phyloP scores from a whole-genome alignment of 37 sponge, comb jelly and placozoan species.

The Lycopodina hypogea region DNA sequence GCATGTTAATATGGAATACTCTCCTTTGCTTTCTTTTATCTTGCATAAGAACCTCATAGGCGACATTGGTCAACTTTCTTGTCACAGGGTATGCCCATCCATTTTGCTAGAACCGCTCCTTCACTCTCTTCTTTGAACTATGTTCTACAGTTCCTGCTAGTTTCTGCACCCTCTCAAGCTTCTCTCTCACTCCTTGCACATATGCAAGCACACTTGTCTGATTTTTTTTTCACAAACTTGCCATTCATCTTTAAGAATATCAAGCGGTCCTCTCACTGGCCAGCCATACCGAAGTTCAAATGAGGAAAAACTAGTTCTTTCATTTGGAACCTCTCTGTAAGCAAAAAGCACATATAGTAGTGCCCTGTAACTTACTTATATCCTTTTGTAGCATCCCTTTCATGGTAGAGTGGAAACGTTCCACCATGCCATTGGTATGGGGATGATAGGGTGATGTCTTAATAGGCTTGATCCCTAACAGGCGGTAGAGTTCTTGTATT shows the following conservation, averaged over 20 bases:
- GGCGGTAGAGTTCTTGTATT: slow-evolving; percentile 23
- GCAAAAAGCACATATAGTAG: too few relatives aligned
- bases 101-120: slow-evolving; percentile 18
- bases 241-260: slow-evolving; percentile 53
- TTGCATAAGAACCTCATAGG: slow-evolving; percentile 32
- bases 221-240: not conserved
- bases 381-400: slow-evolving; percentile 19
- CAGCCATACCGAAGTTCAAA: slow-evolving; percentile 54
- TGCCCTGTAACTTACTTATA: not conserved
- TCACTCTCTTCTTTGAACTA: slow-evolving; percentile 24
- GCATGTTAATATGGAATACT: slow-evolving; percentile 41
- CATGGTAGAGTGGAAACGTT: too few relatives aligned
- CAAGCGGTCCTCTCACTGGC: slow-evolving; percentile 42
- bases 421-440: slow-evolving; percentile 44
- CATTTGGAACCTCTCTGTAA: too few relatives aligned
- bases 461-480: slow-evolving; percentile 21
- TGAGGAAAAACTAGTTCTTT: slow-evolving; percentile 25
- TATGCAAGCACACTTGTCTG: slow-evolving; percentile 34
- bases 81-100: not conserved
- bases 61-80: not conserved
- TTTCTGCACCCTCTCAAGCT: slow-evolving; percentile 8
- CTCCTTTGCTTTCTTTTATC: slow-evolving; percentile 30
- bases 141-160: slow-evolving; percentile 14
- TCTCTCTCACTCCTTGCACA: slow-evolving; percentile 20
- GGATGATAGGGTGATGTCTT: slow-evolving; percentile 42